A percentile compares a stretch with the other conserved stretches of the same genome.
phyloP scores from a whole-genome alignment of 2,113 vertebrate species.

The Colius striatus region DNA sequence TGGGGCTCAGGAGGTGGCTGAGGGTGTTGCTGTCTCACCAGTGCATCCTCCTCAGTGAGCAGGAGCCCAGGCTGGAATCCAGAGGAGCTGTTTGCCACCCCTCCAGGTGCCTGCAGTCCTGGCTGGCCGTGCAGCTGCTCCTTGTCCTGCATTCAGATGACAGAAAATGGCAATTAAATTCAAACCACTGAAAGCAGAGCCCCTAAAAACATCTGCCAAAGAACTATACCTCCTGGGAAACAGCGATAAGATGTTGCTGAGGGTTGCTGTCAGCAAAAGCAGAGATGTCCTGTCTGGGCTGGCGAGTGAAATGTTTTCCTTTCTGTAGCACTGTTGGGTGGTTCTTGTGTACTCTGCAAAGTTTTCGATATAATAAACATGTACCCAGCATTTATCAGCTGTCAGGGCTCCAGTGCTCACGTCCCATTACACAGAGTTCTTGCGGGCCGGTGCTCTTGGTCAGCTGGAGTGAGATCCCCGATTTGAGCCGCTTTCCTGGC shows the following conservation, averaged over 20 bases:
- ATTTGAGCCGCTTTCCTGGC: neutral
- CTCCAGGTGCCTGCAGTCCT: fast-evolving
- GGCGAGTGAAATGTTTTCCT: neutral
- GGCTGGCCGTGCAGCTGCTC: neutral
- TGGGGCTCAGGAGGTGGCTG: neutral
- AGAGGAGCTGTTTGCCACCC: neutral
- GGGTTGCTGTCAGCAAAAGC: neutral
- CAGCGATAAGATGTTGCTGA: neutral
- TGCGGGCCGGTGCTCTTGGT: fast-evolving
- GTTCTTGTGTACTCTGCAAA: neutral
- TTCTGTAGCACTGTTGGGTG: neutral
- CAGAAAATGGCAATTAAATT: neutral
- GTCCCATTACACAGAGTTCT: neutral
- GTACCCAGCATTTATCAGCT: neutral
- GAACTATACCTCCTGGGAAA: neutral
- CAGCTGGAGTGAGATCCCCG: neutral
- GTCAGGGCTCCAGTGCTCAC: neutral
- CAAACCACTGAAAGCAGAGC: neutral
- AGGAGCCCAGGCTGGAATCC: neutral
- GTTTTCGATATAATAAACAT: neutral
- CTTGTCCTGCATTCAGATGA: neutral
- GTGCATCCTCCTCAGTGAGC: fast-evolving
- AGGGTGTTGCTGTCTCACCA: no score
- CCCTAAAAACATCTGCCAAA: neutral
- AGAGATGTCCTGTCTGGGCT: neutral